Percentiles rank a stretch among this genome's conserved stretches.
These are phyloP conservation scores for Benitochromis conjunctus DNA, from an alignment of 2,113 vertebrate genomes.

Conservation along the genomic window DNA sequence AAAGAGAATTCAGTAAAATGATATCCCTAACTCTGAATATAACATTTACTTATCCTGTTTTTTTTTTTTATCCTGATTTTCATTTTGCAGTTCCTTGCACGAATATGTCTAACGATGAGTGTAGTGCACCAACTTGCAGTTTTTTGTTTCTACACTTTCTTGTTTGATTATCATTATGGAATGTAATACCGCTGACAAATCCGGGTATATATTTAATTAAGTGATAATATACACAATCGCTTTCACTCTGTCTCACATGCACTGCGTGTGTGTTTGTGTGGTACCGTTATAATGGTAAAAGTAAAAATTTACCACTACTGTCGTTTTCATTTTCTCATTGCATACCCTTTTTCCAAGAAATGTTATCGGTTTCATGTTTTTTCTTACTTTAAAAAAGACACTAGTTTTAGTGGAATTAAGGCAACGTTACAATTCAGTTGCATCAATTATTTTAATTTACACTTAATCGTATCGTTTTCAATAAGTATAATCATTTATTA, in stretches of 20 bases:
- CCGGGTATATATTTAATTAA: not conserved
- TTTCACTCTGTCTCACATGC: not conserved
- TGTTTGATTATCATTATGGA: not conserved
- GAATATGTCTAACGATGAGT: not conserved
- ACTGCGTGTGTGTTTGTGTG: not conserved
- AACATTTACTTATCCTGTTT: rapidly evolving
- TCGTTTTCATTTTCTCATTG: not conserved
- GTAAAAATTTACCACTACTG: not conserved
- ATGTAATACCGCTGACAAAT: not conserved
- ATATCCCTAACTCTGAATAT: rapidly evolving
- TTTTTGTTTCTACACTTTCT: not conserved
- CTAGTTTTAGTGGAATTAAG: not conserved
- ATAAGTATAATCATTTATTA: rapidly evolving
- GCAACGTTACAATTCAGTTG: not conserved
- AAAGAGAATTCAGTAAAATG: not conserved
- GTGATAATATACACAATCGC: not conserved
- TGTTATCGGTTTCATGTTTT: not conserved
- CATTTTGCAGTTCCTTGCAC: not conserved
- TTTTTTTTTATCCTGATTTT: not conserved
- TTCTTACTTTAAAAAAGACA: not conserved
- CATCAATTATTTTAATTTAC: not conserved
- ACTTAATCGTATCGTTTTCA: not conserved
- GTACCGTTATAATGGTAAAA: not conserved
- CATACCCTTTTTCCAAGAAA: not conserved
- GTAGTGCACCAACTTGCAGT: not conserved